phyloP scores from a whole-genome alignment of 1,140 invertebrate species.

The Caenorhabditis briggsae region DNA sequence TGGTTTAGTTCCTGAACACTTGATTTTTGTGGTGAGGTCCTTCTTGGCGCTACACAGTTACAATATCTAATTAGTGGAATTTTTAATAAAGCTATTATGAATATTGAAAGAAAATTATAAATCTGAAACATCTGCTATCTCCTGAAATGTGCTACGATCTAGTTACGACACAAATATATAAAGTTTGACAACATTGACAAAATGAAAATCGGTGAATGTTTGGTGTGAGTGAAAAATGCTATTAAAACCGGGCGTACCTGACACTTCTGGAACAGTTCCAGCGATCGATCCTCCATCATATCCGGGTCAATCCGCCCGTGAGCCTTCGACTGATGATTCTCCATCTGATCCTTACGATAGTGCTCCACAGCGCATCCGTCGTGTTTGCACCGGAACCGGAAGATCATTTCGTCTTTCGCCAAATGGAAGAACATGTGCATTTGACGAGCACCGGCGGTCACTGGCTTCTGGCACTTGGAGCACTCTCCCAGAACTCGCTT shows the following conservation, averaged over 20 bases:
- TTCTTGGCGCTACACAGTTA: background rate
- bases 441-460: slow-evolving; percentile 76
- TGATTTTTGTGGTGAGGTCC: background rate
- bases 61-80: background rate
- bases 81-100: background rate
- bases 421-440: slow-evolving; percentile 78
- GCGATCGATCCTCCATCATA: slow-evolving; percentile 75
- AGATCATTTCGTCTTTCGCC: slow-evolving; percentile 74
- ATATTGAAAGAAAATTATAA: background rate
- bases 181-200: slow-evolving; percentile 48
- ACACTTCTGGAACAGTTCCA: slow-evolving; percentile 66
- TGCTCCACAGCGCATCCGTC: slow-evolving; percentile 73
- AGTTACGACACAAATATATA: slow-evolving; percentile 21
- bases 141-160: background rate
- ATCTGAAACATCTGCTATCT: background rate
- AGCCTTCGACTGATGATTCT: slow-evolving; percentile 75
- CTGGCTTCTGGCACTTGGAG: slow-evolving; percentile 73
- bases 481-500: slow-evolving; percentile 76
- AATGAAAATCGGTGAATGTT: background rate
- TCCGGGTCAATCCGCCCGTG: slow-evolving; percentile 74
- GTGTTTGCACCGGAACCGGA: slow-evolving; percentile 76
- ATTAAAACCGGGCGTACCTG: slow-evolving; percentile 33
- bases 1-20: slow-evolving; percentile 58
- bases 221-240: background rate
- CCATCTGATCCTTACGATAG: slow-evolving; percentile 75